phyloP scores from a whole-genome alignment of 2,113 vertebrate genomes.

The Acrocephalus kingi region DNA sequence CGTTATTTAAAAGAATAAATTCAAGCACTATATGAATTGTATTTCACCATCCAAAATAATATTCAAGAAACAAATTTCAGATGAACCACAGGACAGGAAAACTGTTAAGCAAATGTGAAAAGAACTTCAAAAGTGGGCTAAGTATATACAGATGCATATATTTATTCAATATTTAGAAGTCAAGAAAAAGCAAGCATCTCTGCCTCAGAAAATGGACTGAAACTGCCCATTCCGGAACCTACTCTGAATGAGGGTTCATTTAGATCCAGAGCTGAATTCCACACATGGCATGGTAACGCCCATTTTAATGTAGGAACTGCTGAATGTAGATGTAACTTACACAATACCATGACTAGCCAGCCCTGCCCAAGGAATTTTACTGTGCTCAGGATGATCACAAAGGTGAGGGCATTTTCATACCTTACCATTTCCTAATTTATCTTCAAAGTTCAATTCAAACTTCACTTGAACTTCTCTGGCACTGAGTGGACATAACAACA shows the following conservation, averaged over 20 bases:
- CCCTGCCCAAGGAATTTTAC: neutral
- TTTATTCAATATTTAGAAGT: neutral
- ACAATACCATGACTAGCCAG: neutral
- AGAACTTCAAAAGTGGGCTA: neutral
- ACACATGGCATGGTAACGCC: fast-evolving
- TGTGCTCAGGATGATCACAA: neutral
- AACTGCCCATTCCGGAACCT: neutral
- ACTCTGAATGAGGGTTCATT: neutral
- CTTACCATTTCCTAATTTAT: neutral
- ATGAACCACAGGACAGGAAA: neutral
- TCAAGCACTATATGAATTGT: neutral
- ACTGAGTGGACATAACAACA: neutral
- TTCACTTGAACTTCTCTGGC: neutral
- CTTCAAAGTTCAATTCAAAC: neutral
- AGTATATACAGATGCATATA: neutral
- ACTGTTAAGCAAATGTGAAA: neutral
- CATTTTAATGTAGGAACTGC: neutral
- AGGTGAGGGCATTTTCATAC: neutral
- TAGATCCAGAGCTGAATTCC: neutral
- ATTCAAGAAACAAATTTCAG: neutral
- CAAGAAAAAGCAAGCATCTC: neutral
- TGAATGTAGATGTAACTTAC: neutral
- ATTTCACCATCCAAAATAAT: neutral
- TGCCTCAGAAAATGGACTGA: neutral
- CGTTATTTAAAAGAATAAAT: neutral